phyloP scores from a whole-genome alignment of 1,140 invertebrate genomes.

The Euschistus heros region DNA sequence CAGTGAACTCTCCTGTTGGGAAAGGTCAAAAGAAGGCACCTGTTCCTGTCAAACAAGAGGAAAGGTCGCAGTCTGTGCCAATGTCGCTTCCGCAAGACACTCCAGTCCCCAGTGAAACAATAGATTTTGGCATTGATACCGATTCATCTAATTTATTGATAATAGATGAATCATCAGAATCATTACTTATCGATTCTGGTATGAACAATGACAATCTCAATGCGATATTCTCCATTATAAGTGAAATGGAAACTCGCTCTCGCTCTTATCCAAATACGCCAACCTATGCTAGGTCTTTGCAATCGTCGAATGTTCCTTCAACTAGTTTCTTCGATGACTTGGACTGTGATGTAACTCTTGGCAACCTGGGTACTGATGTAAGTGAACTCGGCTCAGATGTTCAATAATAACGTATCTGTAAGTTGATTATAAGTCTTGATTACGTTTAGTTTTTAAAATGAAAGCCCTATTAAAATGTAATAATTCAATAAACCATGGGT shows the following conservation, averaged over 20 bases:
- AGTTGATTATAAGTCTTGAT: too few relatives aligned
- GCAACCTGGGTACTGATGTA: not conserved
- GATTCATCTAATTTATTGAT: constrained; percentile 20
- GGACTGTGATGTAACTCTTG: constrained; percentile 7
- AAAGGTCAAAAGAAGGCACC: not conserved
- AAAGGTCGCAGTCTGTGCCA: constrained; percentile 6
- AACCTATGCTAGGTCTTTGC: not conserved
- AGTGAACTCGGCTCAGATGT: not conserved
- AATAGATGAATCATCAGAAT: not conserved
- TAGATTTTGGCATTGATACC: constrained; percentile 19
- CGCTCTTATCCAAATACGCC: constrained; percentile 1
- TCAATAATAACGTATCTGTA: constrained; percentile 7
- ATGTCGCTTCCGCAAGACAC: constrained; percentile 16
- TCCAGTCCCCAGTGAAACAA: constrained; percentile 17
- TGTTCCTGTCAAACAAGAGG: constrained; percentile 4
- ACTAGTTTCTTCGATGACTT: constrained; percentile 3
- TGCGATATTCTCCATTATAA: constrained; percentile 11
- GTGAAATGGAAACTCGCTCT: constrained; percentile 7
- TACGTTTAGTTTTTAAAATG: too few relatives aligned
- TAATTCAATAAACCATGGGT: too few relatives aligned
- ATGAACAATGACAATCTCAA: constrained; percentile 13
- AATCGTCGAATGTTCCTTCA: not conserved
- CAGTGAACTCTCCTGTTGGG: not conserved
- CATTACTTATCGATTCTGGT: not conserved
- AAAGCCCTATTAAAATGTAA: too few relatives aligned